Percentiles rank a stretch among this genome's conserved stretches.
phyloP scores from a whole-genome alignment of 2,113 vertebrate species.

The Phaethon lepturus region DNA sequence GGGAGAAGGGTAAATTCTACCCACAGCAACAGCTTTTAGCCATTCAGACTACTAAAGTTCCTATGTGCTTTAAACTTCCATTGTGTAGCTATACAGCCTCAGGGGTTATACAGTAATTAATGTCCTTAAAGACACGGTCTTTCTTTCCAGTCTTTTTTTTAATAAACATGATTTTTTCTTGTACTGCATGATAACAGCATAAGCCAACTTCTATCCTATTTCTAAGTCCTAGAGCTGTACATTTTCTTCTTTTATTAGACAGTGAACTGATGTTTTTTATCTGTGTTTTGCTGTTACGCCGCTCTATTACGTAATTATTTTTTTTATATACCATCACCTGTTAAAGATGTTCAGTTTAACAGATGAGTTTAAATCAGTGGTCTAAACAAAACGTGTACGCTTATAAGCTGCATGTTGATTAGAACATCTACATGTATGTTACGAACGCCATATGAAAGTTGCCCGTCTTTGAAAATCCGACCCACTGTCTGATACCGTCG shows the following conservation, averaged over 20 bases:
- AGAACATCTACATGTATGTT: neutral
- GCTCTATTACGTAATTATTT: neutral
- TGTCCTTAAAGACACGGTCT: neutral
- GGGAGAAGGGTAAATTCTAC: neutral
- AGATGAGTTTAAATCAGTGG: neutral
- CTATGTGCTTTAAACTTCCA: neutral
- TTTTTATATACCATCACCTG: neutral
- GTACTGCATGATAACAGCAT: neutral
- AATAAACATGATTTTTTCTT: slow-evolving; percentile 5
- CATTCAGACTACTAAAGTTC: neutral
- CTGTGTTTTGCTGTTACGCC: neutral
- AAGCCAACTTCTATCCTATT: slow-evolving; percentile 1
- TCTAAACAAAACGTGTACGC: neutral
- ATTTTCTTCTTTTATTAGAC: neutral
- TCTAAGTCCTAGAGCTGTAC: neutral
- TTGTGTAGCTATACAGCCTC: neutral
- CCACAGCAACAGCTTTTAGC: neutral
- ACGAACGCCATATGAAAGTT: neutral
- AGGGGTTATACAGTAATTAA: neutral
- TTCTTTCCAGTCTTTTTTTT: neutral
- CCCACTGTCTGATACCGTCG: neutral
- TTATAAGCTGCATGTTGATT: neutral
- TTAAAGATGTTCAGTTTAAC: neutral
- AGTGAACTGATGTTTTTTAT: neutral
- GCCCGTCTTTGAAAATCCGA: neutral